Percentiles rank a stretch among this genome's conserved stretches.
Conservation (phyloP, 92 coral and sea anemone genomes). For the Hydrozoanthus gracilis region DNA sequence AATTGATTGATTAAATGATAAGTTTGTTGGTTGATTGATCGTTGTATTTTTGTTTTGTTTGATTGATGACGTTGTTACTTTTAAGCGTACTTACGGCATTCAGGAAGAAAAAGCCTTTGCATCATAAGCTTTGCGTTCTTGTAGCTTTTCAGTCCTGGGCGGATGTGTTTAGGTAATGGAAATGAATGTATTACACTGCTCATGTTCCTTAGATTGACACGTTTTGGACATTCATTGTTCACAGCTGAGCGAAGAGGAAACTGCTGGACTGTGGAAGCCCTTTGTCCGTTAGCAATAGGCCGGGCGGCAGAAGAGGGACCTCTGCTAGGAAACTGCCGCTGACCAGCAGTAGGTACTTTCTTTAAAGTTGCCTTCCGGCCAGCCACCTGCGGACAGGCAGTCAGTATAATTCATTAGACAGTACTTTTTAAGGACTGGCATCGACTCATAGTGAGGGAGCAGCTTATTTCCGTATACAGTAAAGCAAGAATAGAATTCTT, state of each 20-base stretch:
- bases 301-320: neutral
- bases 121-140: slow-evolving; percentile 16
- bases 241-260: neutral
- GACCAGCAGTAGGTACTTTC: neutral
- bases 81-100: slow-evolving; percentile 20
- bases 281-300: neutral
- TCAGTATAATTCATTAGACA: no score
- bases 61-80: neutral
- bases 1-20: no score
- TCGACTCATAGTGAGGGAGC: no score
- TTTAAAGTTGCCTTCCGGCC: neutral
- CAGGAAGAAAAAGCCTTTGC: slow-evolving; percentile 26
- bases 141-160: neutral
- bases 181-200: slow-evolving; percentile 13
- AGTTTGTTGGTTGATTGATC: no score
- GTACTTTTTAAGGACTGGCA: no score
- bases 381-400: neutral
- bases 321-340: neutral
- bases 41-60: no score
- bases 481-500: no score
- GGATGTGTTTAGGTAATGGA: slow-evolving; percentile 11
- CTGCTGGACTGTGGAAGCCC: neutral
- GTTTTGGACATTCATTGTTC: slow-evolving; percentile 5
- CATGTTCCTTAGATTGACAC: neutral
- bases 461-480: no score